Evolutionary conservation across 2,113 vertebrate species (phyloP).

Genomic region (Aegypius monachus): DNA sequence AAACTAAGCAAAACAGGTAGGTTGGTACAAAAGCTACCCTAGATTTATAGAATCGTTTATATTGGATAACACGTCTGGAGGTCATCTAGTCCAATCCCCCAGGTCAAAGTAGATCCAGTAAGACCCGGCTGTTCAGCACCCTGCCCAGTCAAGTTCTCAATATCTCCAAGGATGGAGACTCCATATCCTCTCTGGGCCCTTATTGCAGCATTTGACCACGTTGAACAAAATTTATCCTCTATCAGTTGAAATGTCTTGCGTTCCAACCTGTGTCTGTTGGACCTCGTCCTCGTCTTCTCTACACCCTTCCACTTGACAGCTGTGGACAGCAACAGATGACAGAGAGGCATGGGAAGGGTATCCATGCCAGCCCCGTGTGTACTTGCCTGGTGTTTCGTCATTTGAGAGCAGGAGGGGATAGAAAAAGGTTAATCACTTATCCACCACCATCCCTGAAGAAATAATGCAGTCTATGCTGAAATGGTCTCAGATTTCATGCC

Average conservation of each 20-base stretch:
- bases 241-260: not conserved
- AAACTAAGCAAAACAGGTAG: not conserved
- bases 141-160: not conserved
- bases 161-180: not conserved
- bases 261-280: not conserved
- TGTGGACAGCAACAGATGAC: not conserved
- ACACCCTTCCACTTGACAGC: not conserved
- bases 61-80: not conserved
- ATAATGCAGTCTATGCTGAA: accelerated
- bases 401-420: not conserved
- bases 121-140: not conserved
- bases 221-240: not conserved
- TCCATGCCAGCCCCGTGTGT: not conserved
- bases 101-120: not conserved
- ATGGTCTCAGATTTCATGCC: accelerated
- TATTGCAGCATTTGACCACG: accelerated
- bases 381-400: not conserved
- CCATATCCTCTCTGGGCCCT: not conserved
- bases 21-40: not conserved
- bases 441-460: not conserved
- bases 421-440: not conserved
- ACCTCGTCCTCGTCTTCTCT: not conserved
- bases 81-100: no score
- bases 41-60: not conserved
- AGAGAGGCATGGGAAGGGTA: not conserved